Conservation (phyloP, 2,888 invertebrate species). For the Formica aserva region DNA sequence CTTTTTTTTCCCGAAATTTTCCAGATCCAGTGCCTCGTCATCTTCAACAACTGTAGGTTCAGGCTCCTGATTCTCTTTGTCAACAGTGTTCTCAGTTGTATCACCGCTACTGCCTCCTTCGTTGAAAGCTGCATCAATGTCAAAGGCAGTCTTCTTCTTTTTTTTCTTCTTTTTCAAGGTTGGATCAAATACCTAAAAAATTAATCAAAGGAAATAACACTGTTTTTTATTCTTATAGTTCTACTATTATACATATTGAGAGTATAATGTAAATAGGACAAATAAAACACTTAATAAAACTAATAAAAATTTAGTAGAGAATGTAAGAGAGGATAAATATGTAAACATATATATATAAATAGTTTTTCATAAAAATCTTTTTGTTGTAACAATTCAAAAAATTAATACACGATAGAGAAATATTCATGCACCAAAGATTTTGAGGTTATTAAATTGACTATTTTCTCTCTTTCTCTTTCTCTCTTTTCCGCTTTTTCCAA, state of each 20-base stretch:
- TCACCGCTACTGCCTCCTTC: conserved; percentile 88
- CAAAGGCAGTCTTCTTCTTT: conserved; percentile 98
- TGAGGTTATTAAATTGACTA: conserved; percentile 62
- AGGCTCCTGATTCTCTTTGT: conserved; percentile 86
- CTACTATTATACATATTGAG: not conserved
- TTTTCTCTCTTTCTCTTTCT: not conserved
- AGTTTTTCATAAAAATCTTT: not conserved
- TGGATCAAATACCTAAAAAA: conserved; percentile 93
- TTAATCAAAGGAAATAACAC: not conserved
- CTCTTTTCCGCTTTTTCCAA: not conserved
- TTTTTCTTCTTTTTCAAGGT: conserved; percentile 96
- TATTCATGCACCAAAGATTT: conserved; percentile 39
- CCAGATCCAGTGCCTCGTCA: conserved; percentile 92
- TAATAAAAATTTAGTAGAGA: not conserved
- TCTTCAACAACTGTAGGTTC: conserved; percentile 86
- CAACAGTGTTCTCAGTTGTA: conserved; percentile 87
- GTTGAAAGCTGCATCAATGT: conserved; percentile 94
- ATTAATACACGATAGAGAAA: not conserved
- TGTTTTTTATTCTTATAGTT: not conserved
- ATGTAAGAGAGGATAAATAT: not conserved
- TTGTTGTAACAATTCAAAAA: not conserved
- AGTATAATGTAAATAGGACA: not conserved
- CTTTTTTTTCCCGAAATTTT: conserved; percentile 95
- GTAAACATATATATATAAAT: not conserved
- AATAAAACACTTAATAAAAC: not conserved